These are phyloP conservation scores for Ammodytes marinus DNA, from an alignment of 2,113 vertebrate genomes.

Conservation along the genomic window DNA sequence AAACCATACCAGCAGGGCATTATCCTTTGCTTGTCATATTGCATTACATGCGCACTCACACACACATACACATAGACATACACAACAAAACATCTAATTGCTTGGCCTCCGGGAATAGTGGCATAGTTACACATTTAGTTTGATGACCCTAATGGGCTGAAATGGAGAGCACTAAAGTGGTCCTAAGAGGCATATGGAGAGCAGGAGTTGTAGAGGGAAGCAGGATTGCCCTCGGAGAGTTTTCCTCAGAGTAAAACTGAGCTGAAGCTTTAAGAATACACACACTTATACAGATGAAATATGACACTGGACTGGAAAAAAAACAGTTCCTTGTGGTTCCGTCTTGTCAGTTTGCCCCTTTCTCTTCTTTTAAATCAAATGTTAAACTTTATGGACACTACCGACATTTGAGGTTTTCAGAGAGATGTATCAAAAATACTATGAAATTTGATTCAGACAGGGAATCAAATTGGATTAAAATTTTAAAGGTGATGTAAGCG, in stretches of 20 bases:
- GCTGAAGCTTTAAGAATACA: neutral
- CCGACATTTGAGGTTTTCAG: too few relatives aligned
- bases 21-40: neutral
- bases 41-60: neutral
- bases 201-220: conserved; percentile 30
- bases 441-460: too few relatives aligned
- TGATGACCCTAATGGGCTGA: conserved; percentile 63
- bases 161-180: conserved; percentile 54
- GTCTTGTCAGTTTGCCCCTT: neutral
- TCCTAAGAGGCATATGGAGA: conserved; percentile 55
- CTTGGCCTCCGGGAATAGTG: conserved; percentile 35
- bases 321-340: neutral
- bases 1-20: neutral
- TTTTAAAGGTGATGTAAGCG: too few relatives aligned
- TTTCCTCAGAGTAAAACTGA: neutral
- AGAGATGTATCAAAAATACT: too few relatives aligned
- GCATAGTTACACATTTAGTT: conserved; percentile 53
- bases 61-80: neutral
- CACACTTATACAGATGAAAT: neutral
- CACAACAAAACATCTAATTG: conserved; percentile 30
- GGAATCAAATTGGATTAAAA: too few relatives aligned
- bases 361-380: neutral
- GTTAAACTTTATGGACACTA: neutral
- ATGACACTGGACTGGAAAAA: neutral
- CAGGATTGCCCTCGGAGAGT: neutral